Evolutionary conservation across 2,113 vertebrate species (phyloP).

Genomic region (Apeltes quadracus): DNA sequence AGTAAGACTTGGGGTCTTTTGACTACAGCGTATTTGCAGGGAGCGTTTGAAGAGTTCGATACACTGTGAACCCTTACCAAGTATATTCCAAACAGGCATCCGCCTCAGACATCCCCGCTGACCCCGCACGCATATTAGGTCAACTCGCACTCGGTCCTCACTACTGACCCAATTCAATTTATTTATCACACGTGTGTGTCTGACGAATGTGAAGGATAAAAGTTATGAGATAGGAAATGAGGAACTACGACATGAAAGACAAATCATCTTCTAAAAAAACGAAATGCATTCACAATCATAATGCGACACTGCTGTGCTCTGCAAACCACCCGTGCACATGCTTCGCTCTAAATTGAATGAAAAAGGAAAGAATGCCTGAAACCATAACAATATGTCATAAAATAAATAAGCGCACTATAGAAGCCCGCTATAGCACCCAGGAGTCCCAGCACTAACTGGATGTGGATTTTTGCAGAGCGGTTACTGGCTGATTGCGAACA

Average conservation of each 20-base stretch:
- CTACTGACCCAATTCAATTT: neutral
- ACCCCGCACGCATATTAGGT: neutral
- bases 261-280: slow-evolving; percentile 44
- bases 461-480: neutral
- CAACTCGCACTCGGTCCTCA: neutral
- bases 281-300: slow-evolving; percentile 28
- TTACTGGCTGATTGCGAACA: neutral
- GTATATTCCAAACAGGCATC: neutral
- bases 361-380: no score
- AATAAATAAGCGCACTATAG: no score
- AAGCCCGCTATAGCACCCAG: neutral
- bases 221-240: neutral
- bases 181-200: neutral
- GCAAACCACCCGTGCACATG: slow-evolving; percentile 2
- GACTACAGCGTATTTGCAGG: neutral
- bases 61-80: neutral
- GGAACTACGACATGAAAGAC: slow-evolving; percentile 28
- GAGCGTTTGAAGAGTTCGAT: neutral
- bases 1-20: slow-evolving; percentile 3
- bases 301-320: slow-evolving; percentile 31
- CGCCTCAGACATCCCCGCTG: neutral
- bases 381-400: no score
- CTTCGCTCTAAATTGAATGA: no score
- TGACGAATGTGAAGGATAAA: slow-evolving; percentile 5
- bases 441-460: neutral